A percentile compares a stretch with the other conserved stretches of the same genome.
Conservation (phyloP, 2,113 vertebrate species). For the Cyphomyrus discorhynchus region DNA sequence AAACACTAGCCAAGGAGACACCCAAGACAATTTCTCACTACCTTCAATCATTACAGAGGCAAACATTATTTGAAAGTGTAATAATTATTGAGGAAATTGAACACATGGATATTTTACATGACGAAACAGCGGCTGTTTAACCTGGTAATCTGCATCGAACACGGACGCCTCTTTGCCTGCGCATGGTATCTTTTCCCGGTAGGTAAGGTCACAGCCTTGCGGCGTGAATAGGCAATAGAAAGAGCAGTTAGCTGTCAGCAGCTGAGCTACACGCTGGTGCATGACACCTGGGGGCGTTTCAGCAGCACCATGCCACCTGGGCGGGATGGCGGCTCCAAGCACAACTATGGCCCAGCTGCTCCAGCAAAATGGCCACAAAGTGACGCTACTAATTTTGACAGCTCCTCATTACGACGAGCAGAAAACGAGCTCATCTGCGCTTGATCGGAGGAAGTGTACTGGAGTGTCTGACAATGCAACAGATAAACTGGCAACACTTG, state of each 20-base stretch:
- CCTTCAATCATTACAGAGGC: not conserved
- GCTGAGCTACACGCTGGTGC: not conserved
- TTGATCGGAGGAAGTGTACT: not conserved
- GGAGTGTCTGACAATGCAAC: not conserved
- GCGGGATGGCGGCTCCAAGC: not conserved
- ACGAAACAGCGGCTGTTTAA: not conserved
- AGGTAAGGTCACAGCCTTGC: not conserved
- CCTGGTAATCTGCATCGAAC: not conserved
- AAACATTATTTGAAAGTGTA: not conserved
- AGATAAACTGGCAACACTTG: slow-evolving; percentile 4
- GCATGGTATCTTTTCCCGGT: not conserved
- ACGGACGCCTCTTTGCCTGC: not conserved
- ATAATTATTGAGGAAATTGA: not conserved
- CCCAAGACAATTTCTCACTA: not conserved
- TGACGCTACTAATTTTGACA: not conserved
- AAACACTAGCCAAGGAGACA: not conserved
- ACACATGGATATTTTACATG: not conserved
- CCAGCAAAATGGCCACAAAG: not conserved
- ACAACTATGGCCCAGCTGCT: not conserved
- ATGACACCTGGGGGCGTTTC: not conserved
- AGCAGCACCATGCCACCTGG: not conserved
- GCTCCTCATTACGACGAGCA: not conserved
- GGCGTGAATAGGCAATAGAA: not conserved
- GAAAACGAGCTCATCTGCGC: not conserved
- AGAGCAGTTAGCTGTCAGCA: not conserved